Evolutionary conservation across 2,113 vertebrate genomes (phyloP).

Genomic region (Strix aluco): DNA sequence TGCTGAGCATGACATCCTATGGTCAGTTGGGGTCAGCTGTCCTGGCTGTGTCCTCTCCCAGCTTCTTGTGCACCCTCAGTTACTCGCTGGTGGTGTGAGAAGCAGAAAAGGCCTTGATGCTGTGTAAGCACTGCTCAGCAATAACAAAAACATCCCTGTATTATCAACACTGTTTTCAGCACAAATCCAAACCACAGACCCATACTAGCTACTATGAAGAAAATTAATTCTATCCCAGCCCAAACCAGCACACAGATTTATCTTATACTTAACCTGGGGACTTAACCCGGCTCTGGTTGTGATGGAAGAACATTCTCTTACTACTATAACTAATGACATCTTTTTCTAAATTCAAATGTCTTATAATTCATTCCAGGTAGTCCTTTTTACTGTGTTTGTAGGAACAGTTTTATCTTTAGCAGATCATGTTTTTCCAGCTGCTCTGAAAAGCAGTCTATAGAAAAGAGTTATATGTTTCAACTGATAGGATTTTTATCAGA

Average conservation of each 20-base stretch:
- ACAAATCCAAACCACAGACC: neutral
- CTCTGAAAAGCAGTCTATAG: neutral
- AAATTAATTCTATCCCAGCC: neutral
- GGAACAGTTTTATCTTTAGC: slow-evolving; percentile 1
- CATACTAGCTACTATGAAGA: neutral
- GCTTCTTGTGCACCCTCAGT: neutral
- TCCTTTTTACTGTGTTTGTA: neutral
- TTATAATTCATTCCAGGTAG: neutral
- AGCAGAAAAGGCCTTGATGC: neutral
- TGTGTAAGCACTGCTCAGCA: neutral
- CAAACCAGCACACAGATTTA: neutral
- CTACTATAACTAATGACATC: neutral
- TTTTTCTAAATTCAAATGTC: slow-evolving; percentile 23
- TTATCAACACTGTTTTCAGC: neutral
- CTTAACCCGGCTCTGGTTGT: neutral
- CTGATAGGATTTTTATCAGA: slow-evolving; percentile 60
- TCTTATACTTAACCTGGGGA: neutral
- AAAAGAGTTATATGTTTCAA: slow-evolving; percentile 54
- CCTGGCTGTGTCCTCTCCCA: neutral
- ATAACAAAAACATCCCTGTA: neutral
- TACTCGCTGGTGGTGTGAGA: fast-evolving
- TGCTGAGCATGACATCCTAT: neutral
- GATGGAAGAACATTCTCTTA: neutral
- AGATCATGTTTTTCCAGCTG: slow-evolving; percentile 68
- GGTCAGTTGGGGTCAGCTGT: neutral